These are phyloP conservation scores for Forbesichthys agassizii DNA, from an alignment of 2,113 vertebrate species.

Conservation along the genomic window DNA sequence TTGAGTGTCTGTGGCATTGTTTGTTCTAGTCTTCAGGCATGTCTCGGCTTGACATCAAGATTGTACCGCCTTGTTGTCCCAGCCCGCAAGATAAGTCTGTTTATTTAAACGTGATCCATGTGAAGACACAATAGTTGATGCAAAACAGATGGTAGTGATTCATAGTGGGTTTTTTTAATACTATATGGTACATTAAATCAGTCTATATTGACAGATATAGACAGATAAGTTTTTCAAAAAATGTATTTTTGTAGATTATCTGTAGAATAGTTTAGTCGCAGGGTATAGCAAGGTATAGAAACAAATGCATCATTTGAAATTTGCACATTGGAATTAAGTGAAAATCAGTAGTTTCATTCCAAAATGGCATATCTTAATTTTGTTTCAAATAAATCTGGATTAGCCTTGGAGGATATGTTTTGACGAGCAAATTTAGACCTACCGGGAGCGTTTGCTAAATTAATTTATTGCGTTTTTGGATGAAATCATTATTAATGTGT, in stretches of 20 bases:
- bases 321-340: too few relatives aligned
- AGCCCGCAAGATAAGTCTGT: constrained; percentile 5
- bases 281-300: not conserved
- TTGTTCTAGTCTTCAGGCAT: constrained; percentile 9
- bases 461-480: too few relatives aligned
- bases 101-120: not conserved
- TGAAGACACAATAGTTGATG: constrained; percentile 16
- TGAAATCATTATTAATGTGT: too few relatives aligned
- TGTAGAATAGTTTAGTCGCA: not conserved
- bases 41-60: constrained; percentile 29
- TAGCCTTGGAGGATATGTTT: too few relatives aligned
- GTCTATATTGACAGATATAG: constrained; percentile 17
- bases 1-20: constrained; percentile 19
- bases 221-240: constrained; percentile 53
- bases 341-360: not conserved
- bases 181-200: constrained; percentile 9
- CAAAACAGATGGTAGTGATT: constrained; percentile 24
- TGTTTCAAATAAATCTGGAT: too few relatives aligned
- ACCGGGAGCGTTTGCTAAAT: too few relatives aligned
- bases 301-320: too few relatives aligned
- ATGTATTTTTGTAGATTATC: constrained; percentile 55
- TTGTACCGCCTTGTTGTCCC: constrained; percentile 16
- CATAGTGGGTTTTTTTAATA: constrained; percentile 27
- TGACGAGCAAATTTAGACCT: too few relatives aligned
- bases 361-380: too few relatives aligned